A percentile compares a stretch with the other conserved stretches of the same genome.
These are phyloP conservation scores for Pheosia gnoma DNA, from an alignment of 2,888 invertebrate species.

Conservation along the genomic window DNA sequence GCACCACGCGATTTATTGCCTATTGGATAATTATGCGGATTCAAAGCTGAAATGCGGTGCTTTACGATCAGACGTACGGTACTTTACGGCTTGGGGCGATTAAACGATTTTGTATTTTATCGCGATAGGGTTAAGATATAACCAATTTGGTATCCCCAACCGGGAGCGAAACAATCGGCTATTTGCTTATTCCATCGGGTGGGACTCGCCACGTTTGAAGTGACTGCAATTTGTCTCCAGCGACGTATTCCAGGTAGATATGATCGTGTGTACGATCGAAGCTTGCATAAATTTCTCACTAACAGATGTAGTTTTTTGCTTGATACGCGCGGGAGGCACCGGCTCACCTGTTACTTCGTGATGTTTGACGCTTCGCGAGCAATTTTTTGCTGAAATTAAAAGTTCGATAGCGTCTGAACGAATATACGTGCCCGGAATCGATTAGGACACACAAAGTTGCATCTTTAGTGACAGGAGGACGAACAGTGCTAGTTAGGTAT, in stretches of 20 bases:
- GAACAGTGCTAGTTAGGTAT: background rate
- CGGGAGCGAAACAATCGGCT: slow-evolving; percentile 64
- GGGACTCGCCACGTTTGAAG: slow-evolving; percentile 73
- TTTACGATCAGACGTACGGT: slow-evolving; percentile 70
- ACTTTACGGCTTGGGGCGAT: slow-evolving; percentile 58
- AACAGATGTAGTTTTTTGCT: slow-evolving; percentile 75
- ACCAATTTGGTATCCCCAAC: slow-evolving; percentile 41
- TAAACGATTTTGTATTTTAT: slow-evolving; percentile 67
- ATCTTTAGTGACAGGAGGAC: background rate
- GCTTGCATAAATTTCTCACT: slow-evolving; percentile 72
- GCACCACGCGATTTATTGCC: slow-evolving; percentile 70
- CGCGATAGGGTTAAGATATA: slow-evolving; percentile 55
- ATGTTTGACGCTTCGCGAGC: slow-evolving; percentile 61
- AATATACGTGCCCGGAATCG: slow-evolving; percentile 59
- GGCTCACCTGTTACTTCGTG: slow-evolving; percentile 73
- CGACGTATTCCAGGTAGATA: slow-evolving; percentile 79
- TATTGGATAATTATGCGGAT: slow-evolving; percentile 79
- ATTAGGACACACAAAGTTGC: slow-evolving; percentile 7
- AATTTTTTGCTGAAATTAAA: slow-evolving; percentile 77
- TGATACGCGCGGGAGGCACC: slow-evolving; percentile 63
- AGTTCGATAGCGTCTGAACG: slow-evolving; percentile 68
- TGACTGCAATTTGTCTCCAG: slow-evolving; percentile 79
- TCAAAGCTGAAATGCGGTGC: slow-evolving; percentile 70
- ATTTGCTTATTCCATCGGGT: slow-evolving; percentile 67
- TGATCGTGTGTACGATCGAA: slow-evolving; percentile 73